Evolutionary conservation across 2,797 vertebrate species (phyloP).

Genomic region (Setipinna tenuifilis): DNA sequence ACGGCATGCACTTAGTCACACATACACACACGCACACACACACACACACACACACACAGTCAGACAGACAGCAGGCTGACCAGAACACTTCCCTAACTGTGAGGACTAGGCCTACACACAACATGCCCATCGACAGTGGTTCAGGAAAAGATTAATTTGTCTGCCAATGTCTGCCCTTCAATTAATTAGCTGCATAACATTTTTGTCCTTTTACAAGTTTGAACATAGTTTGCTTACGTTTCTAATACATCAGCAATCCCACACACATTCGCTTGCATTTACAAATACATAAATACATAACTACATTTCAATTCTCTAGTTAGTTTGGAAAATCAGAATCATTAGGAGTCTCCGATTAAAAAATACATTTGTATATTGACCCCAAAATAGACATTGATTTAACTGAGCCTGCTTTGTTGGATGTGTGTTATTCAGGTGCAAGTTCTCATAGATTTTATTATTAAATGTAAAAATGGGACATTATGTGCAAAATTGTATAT

Average conservation of each 20-base stretch:
- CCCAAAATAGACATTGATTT: neutral
- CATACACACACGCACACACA: slow-evolving; percentile 19
- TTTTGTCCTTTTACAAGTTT: neutral
- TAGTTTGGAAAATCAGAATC: neutral
- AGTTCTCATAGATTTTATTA: neutral
- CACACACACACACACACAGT: slow-evolving; percentile 46
- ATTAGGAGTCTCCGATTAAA: neutral
- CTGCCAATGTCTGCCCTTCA: no score
- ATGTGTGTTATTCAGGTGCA: neutral
- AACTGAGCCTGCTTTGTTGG: neutral
- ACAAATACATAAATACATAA: neutral
- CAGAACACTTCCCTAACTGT: neutral
- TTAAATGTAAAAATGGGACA: neutral
- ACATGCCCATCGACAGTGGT: neutral
- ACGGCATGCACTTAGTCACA: neutral
- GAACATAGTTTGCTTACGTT: neutral
- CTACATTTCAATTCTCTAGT: neutral
- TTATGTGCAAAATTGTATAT: neutral
- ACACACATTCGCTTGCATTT: neutral
- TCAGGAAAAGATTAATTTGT: neutral
- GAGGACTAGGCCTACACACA: neutral
- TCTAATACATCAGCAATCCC: neutral
- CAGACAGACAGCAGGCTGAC: neutral
- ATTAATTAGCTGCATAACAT: neutral
- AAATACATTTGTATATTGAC: neutral